Conservation (phyloP, 2,888 invertebrate species). For the Ditylenchus weischeri region DNA sequence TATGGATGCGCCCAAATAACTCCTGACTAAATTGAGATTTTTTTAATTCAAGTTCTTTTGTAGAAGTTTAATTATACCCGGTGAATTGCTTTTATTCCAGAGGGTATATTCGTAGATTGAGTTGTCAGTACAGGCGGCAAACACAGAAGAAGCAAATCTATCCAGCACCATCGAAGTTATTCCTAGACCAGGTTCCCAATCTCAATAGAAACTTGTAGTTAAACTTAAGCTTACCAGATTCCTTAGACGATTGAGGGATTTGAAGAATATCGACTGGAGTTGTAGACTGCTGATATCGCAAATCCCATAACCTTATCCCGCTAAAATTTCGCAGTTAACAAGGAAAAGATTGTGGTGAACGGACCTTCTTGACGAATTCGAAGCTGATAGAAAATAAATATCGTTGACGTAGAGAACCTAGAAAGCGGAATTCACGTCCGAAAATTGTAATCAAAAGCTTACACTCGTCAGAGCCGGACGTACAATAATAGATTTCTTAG, state of each 20-base stretch:
- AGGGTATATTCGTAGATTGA: conserved; percentile 23
- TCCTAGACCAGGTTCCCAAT: not conserved
- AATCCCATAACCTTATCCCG: conserved; percentile 28
- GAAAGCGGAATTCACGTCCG: not conserved
- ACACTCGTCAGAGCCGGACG: not conserved
- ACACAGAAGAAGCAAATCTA: conserved; percentile 19
- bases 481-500: not conserved
- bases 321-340: conserved; percentile 12
- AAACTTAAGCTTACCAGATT: conserved; percentile 6
- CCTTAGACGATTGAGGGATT: conserved; percentile 18
- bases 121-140: conserved; percentile 25
- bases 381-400: conserved; percentile 22
- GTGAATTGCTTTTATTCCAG: conserved; percentile 5
- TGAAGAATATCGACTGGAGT: conserved; percentile 12
- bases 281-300: conserved; percentile 20
- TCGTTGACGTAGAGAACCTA: conserved; percentile 21
- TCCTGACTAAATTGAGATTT: conserved; percentile 9
- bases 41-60: not conserved
- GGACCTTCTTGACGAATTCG: conserved; percentile 18
- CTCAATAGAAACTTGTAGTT: too few species aligned
- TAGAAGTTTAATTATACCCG: not conserved
- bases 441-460: not conserved
- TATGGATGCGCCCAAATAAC: conserved; percentile 7
- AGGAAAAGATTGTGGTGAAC: not conserved
- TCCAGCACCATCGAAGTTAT: conserved; percentile 24